phyloP scores from a whole-genome alignment of 1,140 invertebrate genomes.

The roundworm (Caenorhabditis elegans) region DNA sequence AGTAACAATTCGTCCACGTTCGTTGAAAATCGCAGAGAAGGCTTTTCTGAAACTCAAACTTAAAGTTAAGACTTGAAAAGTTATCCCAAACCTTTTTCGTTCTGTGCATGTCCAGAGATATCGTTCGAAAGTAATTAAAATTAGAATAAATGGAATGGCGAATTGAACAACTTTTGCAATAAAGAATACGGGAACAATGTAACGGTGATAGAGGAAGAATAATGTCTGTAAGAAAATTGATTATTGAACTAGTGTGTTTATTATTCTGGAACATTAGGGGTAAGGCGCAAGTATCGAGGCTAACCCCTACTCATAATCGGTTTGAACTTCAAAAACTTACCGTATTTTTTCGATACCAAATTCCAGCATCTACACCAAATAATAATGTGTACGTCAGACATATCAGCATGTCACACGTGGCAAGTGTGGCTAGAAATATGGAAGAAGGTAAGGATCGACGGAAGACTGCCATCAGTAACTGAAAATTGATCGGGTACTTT shows the following conservation, averaged over 20 bases:
- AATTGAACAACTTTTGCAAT: conserved; percentile 47
- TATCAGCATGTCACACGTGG: conserved; percentile 12
- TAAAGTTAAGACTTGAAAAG: not conserved
- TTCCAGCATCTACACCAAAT: conserved; percentile 43
- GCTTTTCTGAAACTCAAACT: conserved; percentile 5
- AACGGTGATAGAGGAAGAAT: conserved; percentile 40
- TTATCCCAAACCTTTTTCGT: not conserved
- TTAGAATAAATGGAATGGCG: conserved; percentile 43
- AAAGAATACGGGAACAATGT: conserved; percentile 39
- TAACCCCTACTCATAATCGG: no score
- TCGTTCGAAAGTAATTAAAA: conserved; percentile 41
- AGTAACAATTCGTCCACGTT: conserved; percentile 29
- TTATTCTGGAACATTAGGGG: no score
- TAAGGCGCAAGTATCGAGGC: no score
- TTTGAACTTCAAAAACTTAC: not conserved
- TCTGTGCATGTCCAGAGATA: conserved; percentile 40
- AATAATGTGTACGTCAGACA: conserved; percentile 39
- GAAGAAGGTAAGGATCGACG: conserved; percentile 34
- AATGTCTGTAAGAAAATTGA: conserved; percentile 17
- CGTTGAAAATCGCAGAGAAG: conserved; percentile 36
- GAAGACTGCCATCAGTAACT: conserved; percentile 44
- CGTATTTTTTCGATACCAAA: conserved; percentile 16
- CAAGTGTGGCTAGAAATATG: conserved; percentile 31
- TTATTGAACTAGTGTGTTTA: no score
- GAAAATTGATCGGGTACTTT: no score